Percentiles rank a stretch among this genome's conserved stretches.
Conservation (phyloP, 2,113 vertebrate species). For the Agelaius tricolor region DNA sequence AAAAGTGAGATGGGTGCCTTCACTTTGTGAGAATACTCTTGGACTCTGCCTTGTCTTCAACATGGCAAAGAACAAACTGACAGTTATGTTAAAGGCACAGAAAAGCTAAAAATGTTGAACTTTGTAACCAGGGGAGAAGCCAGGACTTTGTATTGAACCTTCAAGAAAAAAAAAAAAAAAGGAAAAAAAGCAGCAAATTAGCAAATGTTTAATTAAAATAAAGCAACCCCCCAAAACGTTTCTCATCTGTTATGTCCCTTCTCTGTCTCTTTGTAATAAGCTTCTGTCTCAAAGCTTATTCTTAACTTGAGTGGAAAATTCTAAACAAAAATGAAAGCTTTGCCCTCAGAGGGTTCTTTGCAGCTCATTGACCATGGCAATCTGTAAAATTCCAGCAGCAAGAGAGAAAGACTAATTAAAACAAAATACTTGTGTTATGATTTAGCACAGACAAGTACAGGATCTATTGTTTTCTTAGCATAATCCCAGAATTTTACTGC, state of each 20-base stretch:
- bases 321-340: slow-evolving; percentile 16
- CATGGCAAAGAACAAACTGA: background rate
- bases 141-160: background rate
- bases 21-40: background rate
- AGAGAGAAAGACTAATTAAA: slow-evolving; percentile 22
- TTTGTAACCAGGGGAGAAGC: background rate
- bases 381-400: slow-evolving; percentile 1
- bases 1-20: background rate
- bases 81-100: background rate
- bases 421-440: background rate
- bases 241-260: background rate
- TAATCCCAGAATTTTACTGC: background rate
- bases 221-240: background rate
- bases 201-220: background rate
- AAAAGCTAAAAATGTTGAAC: background rate
- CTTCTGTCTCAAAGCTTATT: background rate
- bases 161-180: background rate
- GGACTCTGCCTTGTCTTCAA: background rate
- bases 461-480: background rate
- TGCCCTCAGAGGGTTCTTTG: background rate
- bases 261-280: background rate
- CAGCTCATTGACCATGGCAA: background rate
- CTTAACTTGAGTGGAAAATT: slow-evolving; percentile 20
- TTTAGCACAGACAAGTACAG: background rate
- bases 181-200: background rate